These are phyloP conservation scores for Acanthis flammea DNA, from an alignment of 2,797 vertebrate species.

Conservation along the genomic window DNA sequence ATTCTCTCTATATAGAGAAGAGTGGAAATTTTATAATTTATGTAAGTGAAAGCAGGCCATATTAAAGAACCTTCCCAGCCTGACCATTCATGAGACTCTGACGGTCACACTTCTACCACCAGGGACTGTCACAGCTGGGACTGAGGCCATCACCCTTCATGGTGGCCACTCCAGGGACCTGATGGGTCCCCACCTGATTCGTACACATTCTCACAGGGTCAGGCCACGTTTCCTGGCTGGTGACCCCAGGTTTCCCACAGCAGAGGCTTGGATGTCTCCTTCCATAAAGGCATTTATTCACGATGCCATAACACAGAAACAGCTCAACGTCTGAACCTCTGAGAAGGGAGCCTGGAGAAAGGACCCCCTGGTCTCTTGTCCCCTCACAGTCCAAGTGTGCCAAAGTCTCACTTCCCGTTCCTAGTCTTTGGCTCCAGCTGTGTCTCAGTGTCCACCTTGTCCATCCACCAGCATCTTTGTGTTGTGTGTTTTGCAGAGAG, in stretches of 20 bases:
- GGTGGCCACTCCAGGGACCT: background rate
- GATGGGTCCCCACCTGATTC: fast-evolving
- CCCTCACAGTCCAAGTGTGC: background rate
- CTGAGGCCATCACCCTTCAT: fast-evolving
- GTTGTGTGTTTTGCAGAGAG: no score
- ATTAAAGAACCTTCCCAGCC: background rate
- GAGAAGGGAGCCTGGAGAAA: background rate
- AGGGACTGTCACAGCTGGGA: background rate
- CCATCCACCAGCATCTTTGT: no score
- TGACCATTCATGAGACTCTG: background rate
- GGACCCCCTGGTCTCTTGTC: background rate
- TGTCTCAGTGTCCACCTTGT: background rate
- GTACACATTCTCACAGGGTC: background rate
- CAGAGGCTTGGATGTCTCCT: background rate
- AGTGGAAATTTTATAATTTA: background rate
- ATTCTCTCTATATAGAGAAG: background rate
- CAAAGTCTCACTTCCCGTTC: background rate
- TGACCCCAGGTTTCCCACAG: background rate
- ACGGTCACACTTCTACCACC: background rate
- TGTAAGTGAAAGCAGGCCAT: background rate
- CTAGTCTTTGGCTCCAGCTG: fast-evolving
- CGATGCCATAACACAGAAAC: fast-evolving
- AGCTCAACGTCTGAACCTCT: background rate
- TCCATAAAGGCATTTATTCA: background rate
- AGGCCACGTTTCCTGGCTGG: background rate